These are phyloP conservation scores for Etheostoma spectabile DNA, from an alignment of 2,113 vertebrate genomes.

Conservation along the genomic window DNA sequence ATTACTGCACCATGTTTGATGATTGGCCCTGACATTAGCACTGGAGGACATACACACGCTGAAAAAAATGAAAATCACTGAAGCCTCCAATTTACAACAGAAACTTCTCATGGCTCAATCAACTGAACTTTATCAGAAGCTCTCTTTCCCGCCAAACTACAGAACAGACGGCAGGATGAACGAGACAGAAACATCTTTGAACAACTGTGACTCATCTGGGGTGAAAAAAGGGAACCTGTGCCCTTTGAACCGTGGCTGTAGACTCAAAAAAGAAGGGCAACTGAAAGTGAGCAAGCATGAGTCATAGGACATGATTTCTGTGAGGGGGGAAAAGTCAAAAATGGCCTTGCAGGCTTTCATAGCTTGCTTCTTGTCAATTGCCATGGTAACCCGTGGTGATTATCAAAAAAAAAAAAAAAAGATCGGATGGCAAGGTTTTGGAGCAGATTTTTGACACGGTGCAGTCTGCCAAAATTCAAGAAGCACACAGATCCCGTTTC, in stretches of 20 bases:
- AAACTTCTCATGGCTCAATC: neutral
- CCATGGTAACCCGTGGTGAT: conserved; percentile 57
- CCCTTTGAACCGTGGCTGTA: conserved; percentile 63
- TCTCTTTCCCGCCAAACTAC: conserved; percentile 36
- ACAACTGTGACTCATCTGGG: conserved; percentile 51
- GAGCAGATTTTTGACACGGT: conserved; percentile 61
- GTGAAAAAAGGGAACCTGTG: conserved; percentile 28
- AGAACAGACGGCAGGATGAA: conserved; percentile 8
- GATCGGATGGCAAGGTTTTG: conserved; percentile 38
- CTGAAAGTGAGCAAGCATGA: conserved; percentile 73
- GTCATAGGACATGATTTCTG: conserved; percentile 51
- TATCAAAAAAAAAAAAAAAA: conserved; percentile 29
- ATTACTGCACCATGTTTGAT: neutral
- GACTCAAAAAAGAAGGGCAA: conserved; percentile 49
- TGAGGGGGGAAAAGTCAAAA: conserved; percentile 29
- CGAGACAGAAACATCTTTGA: conserved; percentile 32
- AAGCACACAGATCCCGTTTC: conserved; percentile 35
- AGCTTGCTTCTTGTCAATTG: conserved; percentile 42
- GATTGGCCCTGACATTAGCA: neutral
- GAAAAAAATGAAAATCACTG: neutral
- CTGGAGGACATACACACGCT: neutral
- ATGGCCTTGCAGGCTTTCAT: conserved; percentile 28
- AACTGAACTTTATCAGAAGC: conserved; percentile 1
- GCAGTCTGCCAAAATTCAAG: conserved; percentile 35
- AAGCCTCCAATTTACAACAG: neutral